A percentile compares a stretch with the other conserved stretches of the same genome.
phyloP scores from a whole-genome alignment of 2,797 vertebrate species.

The Prionace glauca region DNA sequence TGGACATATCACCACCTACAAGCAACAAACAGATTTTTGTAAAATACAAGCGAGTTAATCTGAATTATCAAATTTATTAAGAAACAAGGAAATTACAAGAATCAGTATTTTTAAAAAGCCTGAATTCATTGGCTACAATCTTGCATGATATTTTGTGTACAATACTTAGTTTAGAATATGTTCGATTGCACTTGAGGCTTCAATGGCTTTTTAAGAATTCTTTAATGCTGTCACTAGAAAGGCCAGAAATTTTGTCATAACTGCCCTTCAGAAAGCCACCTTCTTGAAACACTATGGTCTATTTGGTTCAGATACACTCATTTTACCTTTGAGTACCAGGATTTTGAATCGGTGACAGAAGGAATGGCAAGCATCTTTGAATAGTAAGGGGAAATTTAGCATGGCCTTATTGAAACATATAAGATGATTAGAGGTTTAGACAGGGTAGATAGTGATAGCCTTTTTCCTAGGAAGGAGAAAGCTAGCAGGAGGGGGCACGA shows the following conservation, averaged over 20 bases:
- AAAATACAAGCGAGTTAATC: background rate
- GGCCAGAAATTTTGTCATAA: background rate
- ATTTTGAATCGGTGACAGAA: background rate
- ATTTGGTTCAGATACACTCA: background rate
- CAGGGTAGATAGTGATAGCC: too few species aligned
- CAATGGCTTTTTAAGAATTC: background rate
- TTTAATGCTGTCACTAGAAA: background rate
- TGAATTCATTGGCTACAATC: background rate
- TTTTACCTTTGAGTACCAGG: background rate
- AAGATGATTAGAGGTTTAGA: too few species aligned
- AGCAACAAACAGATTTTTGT: background rate
- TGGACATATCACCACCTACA: conserved; percentile 94
- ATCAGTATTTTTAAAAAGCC: background rate
- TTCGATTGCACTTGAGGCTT: background rate
- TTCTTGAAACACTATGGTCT: background rate
- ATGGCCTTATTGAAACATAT: too few species aligned
- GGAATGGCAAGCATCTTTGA: too few species aligned
- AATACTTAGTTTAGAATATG: background rate
- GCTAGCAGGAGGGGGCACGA: too few species aligned
- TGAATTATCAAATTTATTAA: background rate
- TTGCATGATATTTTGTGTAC: background rate
- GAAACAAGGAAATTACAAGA: background rate
- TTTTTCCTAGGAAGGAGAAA: too few species aligned
- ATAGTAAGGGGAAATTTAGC: too few species aligned
- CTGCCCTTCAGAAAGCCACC: background rate